Conservation (phyloP, 2,888 invertebrate genomes). For the Tenodera sinensis region DNA sequence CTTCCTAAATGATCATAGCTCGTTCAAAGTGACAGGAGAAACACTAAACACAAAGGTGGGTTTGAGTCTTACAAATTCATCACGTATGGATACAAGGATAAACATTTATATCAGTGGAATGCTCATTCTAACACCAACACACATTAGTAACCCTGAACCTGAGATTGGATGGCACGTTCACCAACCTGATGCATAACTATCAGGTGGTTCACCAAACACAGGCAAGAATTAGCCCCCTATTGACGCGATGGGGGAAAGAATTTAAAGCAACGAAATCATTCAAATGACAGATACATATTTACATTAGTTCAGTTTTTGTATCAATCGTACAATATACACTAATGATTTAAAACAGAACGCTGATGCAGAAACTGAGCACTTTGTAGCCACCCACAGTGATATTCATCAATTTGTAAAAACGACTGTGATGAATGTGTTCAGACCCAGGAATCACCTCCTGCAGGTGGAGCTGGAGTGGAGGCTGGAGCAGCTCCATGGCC, state of each 20-base stretch:
- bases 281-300: conserved; percentile 30
- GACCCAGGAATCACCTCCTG: conserved; percentile 52
- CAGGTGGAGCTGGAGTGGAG: neutral
- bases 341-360: conserved; percentile 27
- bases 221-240: conserved; percentile 7
- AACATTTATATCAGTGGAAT: conserved; percentile 30
- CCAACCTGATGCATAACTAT: conserved; percentile 15
- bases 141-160: conserved; percentile 28
- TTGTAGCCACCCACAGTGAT: neutral
- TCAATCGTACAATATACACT: conserved; percentile 32
- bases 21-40: neutral
- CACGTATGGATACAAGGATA: neutral
- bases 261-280: conserved; percentile 28
- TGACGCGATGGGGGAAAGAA: neutral
- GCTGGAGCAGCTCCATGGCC: conserved; percentile 30
- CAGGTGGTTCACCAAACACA: neutral
- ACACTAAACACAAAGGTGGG: conserved; percentile 22
- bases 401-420: neutral
- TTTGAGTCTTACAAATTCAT: neutral
- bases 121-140: conserved; percentile 32
- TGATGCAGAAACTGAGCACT: conserved; percentile 18
- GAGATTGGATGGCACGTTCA: conserved; percentile 30
- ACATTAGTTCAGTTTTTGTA: conserved; percentile 27
- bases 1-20: neutral
- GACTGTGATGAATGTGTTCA: conserved; percentile 36